Percentiles rank a stretch among this genome's conserved stretches.
These are phyloP conservation scores for Cerastis rubricosa DNA, from an alignment of 2,888 invertebrate genomes.

Conservation along the genomic window DNA sequence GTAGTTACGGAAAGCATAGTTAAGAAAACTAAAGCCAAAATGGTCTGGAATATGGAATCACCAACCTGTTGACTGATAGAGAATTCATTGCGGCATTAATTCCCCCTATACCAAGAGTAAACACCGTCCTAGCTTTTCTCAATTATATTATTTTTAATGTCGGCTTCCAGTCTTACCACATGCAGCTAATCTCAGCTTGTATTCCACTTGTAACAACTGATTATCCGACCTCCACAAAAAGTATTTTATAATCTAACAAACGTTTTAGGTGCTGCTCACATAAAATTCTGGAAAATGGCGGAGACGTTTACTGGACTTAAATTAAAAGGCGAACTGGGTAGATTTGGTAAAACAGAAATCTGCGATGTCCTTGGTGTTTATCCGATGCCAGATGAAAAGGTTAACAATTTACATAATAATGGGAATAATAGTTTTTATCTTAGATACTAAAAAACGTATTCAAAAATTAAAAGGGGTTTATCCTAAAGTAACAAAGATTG, in stretches of 20 bases:
- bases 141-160: not conserved
- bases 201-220: not conserved
- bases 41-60: not conserved
- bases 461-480: not conserved
- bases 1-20: not conserved
- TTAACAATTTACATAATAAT: not conserved
- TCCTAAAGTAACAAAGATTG: not conserved
- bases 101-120: not conserved
- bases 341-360: conserved; percentile 98
- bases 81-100: not conserved
- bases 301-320: conserved; percentile 97
- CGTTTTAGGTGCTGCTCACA: conserved; percentile 92
- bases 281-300: conserved; percentile 98
- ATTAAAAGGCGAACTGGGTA: conserved; percentile 96
- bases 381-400: conserved; percentile 97
- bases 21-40: not conserved
- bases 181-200: not conserved
- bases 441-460: not conserved
- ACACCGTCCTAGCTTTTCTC: not conserved
- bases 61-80: not conserved
- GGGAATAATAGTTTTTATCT: not conserved
- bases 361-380: conserved; percentile 96
- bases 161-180: not conserved
- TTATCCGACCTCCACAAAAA: not conserved
- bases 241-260: not conserved